Percentiles rank a stretch among this genome's conserved stretches.
Evolutionary conservation across 2,888 invertebrate species (phyloP).

Genomic region (Drosophila paramelanica): DNA sequence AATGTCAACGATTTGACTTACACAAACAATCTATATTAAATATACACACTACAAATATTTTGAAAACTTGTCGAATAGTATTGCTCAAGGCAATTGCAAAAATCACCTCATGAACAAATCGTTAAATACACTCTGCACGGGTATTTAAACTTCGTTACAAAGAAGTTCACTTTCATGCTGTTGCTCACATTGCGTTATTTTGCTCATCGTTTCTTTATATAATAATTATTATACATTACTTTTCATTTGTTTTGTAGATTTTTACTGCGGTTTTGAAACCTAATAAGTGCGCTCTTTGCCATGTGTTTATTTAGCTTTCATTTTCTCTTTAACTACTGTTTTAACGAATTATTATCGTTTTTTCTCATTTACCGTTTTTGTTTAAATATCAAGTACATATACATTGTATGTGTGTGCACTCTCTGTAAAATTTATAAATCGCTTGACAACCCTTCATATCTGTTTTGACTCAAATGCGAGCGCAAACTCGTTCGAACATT

Average conservation of each 20-base stretch:
- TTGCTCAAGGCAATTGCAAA: not conserved
- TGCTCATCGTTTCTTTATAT: too few relatives aligned
- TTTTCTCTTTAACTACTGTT: constrained; percentile 15
- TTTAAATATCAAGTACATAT: constrained; percentile 13
- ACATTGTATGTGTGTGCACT: constrained; percentile 27
- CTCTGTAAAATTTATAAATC: constrained; percentile 9
- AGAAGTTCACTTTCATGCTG: too few relatives aligned
- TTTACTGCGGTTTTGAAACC: too few relatives aligned
- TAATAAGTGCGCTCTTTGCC: too few relatives aligned
- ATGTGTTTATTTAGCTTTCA: constrained; percentile 12
- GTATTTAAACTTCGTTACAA: too few relatives aligned
- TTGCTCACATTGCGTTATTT: too few relatives aligned
- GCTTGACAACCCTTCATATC: constrained; percentile 17
- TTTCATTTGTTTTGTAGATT: constrained; percentile 51
- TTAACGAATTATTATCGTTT: not conserved
- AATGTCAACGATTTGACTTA: too few relatives aligned
- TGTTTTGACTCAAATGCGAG: constrained; percentile 19
- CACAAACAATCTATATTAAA: too few relatives aligned
- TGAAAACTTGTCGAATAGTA: not conserved
- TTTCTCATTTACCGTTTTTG: constrained; percentile 25
- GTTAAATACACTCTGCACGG: too few relatives aligned
- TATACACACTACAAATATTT: not conserved
- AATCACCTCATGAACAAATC: not conserved
- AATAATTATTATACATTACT: too few relatives aligned
- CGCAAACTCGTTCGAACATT: constrained; percentile 16